Conservation (phyloP, 2,888 invertebrate species). For the Melinaea menophilus region DNA sequence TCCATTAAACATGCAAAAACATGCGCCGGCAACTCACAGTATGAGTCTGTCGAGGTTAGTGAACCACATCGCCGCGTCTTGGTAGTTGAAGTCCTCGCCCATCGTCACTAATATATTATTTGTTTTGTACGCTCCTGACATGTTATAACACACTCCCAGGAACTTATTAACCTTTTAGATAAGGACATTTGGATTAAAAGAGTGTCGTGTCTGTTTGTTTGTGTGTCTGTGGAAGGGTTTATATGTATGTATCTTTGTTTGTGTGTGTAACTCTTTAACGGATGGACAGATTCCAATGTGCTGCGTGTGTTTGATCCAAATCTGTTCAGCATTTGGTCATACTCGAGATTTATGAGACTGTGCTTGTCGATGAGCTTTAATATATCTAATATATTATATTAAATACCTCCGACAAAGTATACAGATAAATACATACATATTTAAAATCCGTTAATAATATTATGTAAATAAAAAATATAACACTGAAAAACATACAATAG, state of each 20-base stretch:
- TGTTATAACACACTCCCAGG: slow-evolving; percentile 71
- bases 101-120: slow-evolving; percentile 92
- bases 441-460: not conserved
- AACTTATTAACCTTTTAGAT: slow-evolving; percentile 77
- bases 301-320: no score
- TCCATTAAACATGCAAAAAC: no score
- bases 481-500: slow-evolving; percentile 15
- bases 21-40: slow-evolving; percentile 70
- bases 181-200: not conserved
- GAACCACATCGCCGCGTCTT: slow-evolving; percentile 86
- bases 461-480: not conserved
- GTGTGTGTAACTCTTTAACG: no score
- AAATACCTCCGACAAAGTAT: not conserved
- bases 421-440: not conserved
- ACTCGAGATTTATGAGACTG: no score
- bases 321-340: no score
- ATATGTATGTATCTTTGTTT: no score
- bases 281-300: no score
- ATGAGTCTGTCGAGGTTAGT: slow-evolving; percentile 92
- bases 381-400: no score
- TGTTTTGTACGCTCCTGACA: slow-evolving; percentile 77
- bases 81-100: slow-evolving; percentile 95
- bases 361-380: no score
- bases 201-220: no score
- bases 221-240: no score